These are phyloP conservation scores for Sicus ferrugineus DNA, from an alignment of 2,888 invertebrate species.

Conservation along the genomic window DNA sequence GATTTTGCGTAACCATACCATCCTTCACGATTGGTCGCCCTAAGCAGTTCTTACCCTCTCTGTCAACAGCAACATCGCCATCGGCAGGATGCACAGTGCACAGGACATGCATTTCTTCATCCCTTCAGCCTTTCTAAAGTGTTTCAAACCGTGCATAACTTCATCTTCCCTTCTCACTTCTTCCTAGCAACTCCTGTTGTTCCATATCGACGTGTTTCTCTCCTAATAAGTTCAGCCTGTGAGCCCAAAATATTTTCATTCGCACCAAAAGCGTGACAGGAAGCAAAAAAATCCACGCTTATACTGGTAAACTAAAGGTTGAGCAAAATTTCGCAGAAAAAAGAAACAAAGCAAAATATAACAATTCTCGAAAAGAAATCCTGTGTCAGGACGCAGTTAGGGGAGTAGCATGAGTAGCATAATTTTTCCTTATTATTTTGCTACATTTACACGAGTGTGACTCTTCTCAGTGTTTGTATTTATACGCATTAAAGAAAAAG, in stretches of 20 bases:
- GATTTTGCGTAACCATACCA: too few species aligned
- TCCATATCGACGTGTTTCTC: neutral
- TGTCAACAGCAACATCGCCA: neutral
- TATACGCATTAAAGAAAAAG: too few species aligned
- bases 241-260: constrained; percentile 16
- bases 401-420: neutral
- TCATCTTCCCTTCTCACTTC: neutral
- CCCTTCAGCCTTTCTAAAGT: neutral
- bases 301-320: neutral
- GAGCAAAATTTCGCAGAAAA: neutral
- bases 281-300: constrained; percentile 2
- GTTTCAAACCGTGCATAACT: too few species aligned
- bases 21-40: too few species aligned
- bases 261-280: constrained; percentile 11
- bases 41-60: too few species aligned
- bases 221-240: neutral
- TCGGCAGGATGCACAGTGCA: neutral
- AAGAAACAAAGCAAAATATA: neutral
- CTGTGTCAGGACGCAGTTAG: neutral
- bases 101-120: neutral
- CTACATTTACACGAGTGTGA: too few species aligned
- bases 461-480: too few species aligned
- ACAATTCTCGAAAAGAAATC: constrained; percentile 4
- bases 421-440: constrained; percentile 2
- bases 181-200: neutral